These are phyloP conservation scores for Eristalis arbustorum DNA, from an alignment of 2,888 invertebrate species.

Conservation along the genomic window DNA sequence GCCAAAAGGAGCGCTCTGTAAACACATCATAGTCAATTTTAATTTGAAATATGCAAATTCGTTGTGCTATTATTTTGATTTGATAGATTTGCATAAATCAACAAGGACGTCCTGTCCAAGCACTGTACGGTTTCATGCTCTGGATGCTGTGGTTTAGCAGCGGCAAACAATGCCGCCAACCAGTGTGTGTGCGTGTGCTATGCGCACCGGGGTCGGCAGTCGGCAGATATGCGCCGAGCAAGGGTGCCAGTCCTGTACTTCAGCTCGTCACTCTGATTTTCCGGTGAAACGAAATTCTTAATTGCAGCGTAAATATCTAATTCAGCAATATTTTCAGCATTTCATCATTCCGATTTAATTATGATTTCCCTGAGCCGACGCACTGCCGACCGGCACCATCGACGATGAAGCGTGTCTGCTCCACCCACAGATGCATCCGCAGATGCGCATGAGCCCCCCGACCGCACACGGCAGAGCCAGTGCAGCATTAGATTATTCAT, in stretches of 20 bases:
- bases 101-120: constrained; percentile 43
- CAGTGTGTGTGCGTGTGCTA: constrained; percentile 34
- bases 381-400: background rate
- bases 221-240: background rate
- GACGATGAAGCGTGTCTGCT: background rate
- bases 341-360: constrained; percentile 50
- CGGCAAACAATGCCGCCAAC: constrained; percentile 38
- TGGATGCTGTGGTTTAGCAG: constrained; percentile 50
- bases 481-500: constrained; percentile 36
- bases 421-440: background rate
- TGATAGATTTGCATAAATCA: constrained; percentile 69
- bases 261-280: constrained; percentile 22
- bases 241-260: background rate
- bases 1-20: constrained; percentile 60
- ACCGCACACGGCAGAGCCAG: background rate
- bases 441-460: background rate
- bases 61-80: constrained; percentile 70
- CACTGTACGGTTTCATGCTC: constrained; percentile 15
- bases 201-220: background rate
- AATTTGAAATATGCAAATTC: constrained; percentile 70
- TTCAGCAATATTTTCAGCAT: constrained; percentile 53
- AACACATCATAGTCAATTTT: constrained; percentile 66
- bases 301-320: constrained; percentile 46
- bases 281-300: constrained; percentile 12
- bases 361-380: constrained; percentile 34